Base-by-base conservation (phyloP, 2,888 invertebrate species). In the Hesperia comma region DNA sequence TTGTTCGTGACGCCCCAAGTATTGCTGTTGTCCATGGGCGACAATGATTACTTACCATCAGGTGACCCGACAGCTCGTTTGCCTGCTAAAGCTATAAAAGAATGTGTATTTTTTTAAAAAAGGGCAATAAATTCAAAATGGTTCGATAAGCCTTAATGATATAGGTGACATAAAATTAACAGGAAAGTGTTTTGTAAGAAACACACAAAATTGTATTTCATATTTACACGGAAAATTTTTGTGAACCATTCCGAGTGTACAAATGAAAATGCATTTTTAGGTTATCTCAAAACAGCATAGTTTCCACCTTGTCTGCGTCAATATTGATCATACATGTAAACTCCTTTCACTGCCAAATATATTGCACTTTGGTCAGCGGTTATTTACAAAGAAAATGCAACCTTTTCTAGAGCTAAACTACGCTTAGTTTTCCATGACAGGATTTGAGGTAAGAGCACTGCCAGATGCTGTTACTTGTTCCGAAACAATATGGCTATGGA, bases 251-350 rank as follows among this genome's bases (percentile, higher is more conserved):
- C 4, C 8, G 4, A 6, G 12, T 21, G 51, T 5, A 12, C 21
- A n/a, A 1, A 32, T 8, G 6, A 26, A 37, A 55, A 37, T 17
- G 8, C n/a, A 40, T 32, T 33, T 14, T 56, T 5, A 10, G 46
- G 37, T 41, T 51, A 53, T 58, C 41, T 17, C 51, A 64, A 41
- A 49, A 17, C 15, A 57, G 10, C 8, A 12, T n/a, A 17, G 32
- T 21, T 60, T 53, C 37, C 43, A 67, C 40, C 61, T 67, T 49
- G 55, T 67, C 51, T 37, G 12, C 32, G 55, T 67, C 66, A 61
- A 61, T 67, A 67, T 67, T 61, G 61, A 67, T 67, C 67, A 67
- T 56, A 67, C 61, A 51, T 61, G 67, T 67, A 67, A 67, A 67
- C 67, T 67, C 61, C 61, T 26, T 66, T 43, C 60, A n/a, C 61